phyloP scores from a whole-genome alignment of 1,140 invertebrate species.

The Brachionus sp. region DNA sequence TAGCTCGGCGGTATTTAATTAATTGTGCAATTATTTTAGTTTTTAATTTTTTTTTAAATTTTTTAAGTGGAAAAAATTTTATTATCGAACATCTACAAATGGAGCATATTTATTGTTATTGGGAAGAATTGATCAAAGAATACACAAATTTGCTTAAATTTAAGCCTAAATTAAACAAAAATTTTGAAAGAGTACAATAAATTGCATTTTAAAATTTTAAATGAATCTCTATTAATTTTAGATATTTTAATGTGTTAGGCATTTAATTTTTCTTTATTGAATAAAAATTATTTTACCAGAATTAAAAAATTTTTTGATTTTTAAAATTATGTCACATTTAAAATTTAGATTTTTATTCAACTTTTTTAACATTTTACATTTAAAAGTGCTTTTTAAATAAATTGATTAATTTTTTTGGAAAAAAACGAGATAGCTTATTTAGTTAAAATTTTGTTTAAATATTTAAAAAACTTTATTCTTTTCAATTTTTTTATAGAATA shows the following conservation, averaged over 20 bases:
- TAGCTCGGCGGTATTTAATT: slow-evolving; percentile 66
- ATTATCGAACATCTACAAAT: slow-evolving; percentile 78
- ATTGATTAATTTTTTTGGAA: too few species aligned
- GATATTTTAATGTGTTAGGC: neutral
- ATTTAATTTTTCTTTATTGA: neutral
- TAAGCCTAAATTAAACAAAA: slow-evolving; percentile 49
- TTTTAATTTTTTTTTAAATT: neutral
- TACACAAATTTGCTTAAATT: slow-evolving; percentile 75
- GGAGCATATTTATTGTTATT: slow-evolving; percentile 79
- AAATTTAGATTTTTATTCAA: too few species aligned
- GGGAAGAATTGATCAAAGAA: slow-evolving; percentile 72
- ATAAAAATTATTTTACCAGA: too few species aligned
- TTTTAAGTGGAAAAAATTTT: slow-evolving; percentile 69
- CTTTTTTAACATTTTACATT: too few species aligned
- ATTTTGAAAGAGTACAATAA: slow-evolving; percentile 30
- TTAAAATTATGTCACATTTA: too few species aligned
- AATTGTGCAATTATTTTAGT: neutral
- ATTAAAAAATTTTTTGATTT: too few species aligned
- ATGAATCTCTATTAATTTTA: neutral
- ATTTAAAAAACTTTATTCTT: too few species aligned
- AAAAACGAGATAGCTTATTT: too few species aligned
- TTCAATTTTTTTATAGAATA: too few species aligned
- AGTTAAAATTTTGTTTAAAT: too few species aligned
- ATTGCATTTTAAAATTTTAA: neutral
- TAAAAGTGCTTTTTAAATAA: too few species aligned